Base-by-base conservation (phyloP, 2,888 invertebrate genomes). In the Cyclophora albipunctata region DNA sequence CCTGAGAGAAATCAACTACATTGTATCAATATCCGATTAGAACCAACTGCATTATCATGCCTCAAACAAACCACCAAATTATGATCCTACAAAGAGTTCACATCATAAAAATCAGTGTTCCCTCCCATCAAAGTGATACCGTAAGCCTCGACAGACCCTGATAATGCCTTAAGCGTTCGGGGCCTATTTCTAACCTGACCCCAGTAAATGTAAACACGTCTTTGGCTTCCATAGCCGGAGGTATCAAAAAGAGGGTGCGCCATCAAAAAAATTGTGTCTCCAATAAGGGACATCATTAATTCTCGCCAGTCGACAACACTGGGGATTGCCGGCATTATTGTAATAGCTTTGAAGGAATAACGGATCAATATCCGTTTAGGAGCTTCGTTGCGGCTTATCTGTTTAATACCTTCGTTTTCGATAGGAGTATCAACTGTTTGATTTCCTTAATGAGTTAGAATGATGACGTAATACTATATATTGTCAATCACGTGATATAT, bases 281-380 rank as follows among this genome's bases (percentile, higher is more conserved):
- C 91, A 91, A 91, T 91, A 91, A 91, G 91, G 90, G 90, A 83
- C 88, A 91, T 91, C 91, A 91, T 91, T 91, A 92, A 91, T 92
- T 91, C 90, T 89, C 75, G 64, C 62, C 73, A 65, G 73, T 59
- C 63, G 59, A 64, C 66, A 77, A 45, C 45, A 42, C 43, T 47
- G 73, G 78, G 76, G 78, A 79, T 78, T 77, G 75, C 72, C 73
- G 71, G 79, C 74, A 76, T 78, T 80, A 78, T 69, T 65, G 69
- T 78, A 76, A 78, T 77, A 78, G 72, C 71, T 69, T 73, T 71
- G 70, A 57, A 55, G 43, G 20, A 52, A 57, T 53, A 57, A 73
- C 75, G 70, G 81, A 79, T 83, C 81, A 75, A 83, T 83, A 81
- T 73, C 75, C 69, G 65, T 5, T 37, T 5, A 57, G 60, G 52